Evolutionary conservation across 2,797 vertebrate species (phyloP).

Genomic region (Allobates femoralis): DNA sequence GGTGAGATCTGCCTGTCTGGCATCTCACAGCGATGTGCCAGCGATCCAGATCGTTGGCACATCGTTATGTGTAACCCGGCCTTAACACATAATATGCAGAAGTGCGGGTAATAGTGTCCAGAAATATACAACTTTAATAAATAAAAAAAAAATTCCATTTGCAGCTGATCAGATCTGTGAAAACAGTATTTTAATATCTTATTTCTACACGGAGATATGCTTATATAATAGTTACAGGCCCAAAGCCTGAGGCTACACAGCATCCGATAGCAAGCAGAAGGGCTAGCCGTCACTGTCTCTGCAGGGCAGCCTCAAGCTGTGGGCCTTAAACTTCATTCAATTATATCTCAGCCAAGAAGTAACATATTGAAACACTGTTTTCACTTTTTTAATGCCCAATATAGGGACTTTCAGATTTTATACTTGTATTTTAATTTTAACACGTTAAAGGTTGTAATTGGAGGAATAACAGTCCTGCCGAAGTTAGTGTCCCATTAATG

Average conservation of each 20-base stretch:
- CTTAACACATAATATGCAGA: not conserved
- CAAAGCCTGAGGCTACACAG: not conserved
- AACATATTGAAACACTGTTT: not conserved
- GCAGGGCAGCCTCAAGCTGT: not conserved
- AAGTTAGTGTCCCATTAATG: no score
- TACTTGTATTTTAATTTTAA: no score
- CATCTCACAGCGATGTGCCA: no score
- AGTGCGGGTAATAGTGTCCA: not conserved
- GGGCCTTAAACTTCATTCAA: not conserved
- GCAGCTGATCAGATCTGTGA: not conserved
- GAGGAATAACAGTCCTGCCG: no score
- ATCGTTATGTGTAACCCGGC: no score
- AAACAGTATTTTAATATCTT: not conserved
- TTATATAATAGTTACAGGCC: not conserved
- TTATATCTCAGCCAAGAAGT: not conserved
- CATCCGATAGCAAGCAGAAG: no score
- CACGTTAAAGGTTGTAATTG: no score
- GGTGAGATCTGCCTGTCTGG: no score
- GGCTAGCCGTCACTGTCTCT: not conserved
- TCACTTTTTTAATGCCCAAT: not conserved
- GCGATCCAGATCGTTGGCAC: no score
- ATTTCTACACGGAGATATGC: not conserved
- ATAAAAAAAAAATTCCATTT: not conserved
- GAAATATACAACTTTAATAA: not conserved
- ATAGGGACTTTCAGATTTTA: not conserved